Base-by-base conservation (phyloP, 2,888 invertebrate genomes). In the Bellardia bayeri region DNA sequence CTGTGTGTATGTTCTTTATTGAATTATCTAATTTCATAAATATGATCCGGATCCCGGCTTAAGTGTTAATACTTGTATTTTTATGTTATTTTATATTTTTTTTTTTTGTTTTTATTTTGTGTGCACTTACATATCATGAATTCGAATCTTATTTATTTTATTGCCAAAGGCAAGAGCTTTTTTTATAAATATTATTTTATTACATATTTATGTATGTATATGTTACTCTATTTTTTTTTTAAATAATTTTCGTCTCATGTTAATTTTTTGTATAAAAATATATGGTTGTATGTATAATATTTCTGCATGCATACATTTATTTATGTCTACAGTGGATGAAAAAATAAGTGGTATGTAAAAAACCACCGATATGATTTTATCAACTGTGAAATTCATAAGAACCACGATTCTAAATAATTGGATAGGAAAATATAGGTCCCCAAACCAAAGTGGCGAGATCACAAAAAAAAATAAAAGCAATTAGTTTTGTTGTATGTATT, bases 71-170 rank as follows among this genome's bases (percentile, higher is more conserved):
- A 51, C 33, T 71, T 5, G 49, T 33, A 49, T 45, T 45, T 45
- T 23, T 30, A 16, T 49, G 33, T 49, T 40, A 33, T 56, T 72
- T 64, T 30, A 33, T 37, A 11, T 30, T 6, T 49, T 72, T 81
- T 40, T 51, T 6, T 64, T 71, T 81, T 81, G 56, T 49, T 72
- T 81, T 42, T 51, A 6, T 64, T 71, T 81, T 81, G 56, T 81
- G 61, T 71, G 71, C 30, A 51, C 40, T 80, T 80, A 74, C 66
- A 82, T 69, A 68, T 51, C 75, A 51, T 82, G 68, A 79, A 79
- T 66, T 45, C 54, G 37, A 76, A 83, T 76, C 75, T 80, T 61
- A 80, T 83, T 83, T 87, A 71, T 87, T 87, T 87, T 87, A 83
- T 66, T 80, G 83, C 66, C 64, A 76, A 71, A 69, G 64, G 80